These are phyloP conservation scores for Geopemphigus sp. DNA, from an alignment of 1,140 invertebrate species.

Conservation along the genomic window DNA sequence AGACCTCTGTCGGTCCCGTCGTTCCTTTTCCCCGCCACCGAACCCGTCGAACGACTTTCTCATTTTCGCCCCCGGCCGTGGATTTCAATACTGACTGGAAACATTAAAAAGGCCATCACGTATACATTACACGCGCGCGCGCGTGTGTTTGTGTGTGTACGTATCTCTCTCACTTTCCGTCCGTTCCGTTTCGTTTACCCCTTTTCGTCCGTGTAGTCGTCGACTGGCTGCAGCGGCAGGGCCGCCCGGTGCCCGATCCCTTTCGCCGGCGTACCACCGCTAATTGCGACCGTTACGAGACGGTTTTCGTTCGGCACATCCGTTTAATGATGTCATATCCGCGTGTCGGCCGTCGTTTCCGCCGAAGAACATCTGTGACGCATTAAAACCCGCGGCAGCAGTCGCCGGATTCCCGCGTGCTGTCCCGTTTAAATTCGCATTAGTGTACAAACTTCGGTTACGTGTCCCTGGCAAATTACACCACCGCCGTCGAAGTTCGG, in stretches of 20 bases:
- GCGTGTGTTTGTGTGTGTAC: too few relatives aligned
- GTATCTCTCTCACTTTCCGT: too few relatives aligned
- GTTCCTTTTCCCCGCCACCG: too few relatives aligned
- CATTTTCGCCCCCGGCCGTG: background rate
- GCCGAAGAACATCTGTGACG: background rate
- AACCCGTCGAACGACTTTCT: too few relatives aligned
- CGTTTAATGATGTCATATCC: conserved; percentile 20
- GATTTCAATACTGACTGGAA: conserved; percentile 15
- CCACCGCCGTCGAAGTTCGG: too few relatives aligned
- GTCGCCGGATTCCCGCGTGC: too few relatives aligned
- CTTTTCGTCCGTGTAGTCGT: too few relatives aligned
- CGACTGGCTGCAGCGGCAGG: too few relatives aligned
- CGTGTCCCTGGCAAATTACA: conserved; percentile 4
- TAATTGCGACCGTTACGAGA: conserved; percentile 39
- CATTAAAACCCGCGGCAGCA: background rate
- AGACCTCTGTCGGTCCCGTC: too few relatives aligned
- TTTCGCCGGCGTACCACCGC: background rate
- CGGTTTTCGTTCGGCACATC: background rate
- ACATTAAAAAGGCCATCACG: conserved; percentile 31
- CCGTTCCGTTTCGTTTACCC: too few relatives aligned
- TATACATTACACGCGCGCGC: too few relatives aligned
- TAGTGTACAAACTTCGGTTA: background rate
- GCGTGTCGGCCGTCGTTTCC: background rate
- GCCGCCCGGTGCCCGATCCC: background rate
- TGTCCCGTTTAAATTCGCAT: conserved; percentile 20